phyloP scores from a whole-genome alignment of 1,140 invertebrate genomes.

The Eupeodes corollae region DNA sequence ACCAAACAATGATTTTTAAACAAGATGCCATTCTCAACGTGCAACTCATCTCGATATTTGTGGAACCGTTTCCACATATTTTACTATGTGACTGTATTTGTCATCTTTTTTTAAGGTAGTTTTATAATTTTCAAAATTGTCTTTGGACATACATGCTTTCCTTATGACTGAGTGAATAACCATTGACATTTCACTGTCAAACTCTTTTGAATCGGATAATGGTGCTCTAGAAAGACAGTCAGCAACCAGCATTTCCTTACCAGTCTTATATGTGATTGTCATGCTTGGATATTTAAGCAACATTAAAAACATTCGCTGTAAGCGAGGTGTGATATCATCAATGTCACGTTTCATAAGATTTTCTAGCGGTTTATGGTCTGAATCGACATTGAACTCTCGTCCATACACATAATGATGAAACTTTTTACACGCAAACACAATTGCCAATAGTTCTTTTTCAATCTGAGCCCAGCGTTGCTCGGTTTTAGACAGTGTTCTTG shows the following conservation, averaged over 20 bases:
- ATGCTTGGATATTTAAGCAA: conserved; percentile 14
- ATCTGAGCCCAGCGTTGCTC: conserved; percentile 33
- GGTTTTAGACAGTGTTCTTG: conserved; percentile 17
- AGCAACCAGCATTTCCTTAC: conserved; percentile 7
- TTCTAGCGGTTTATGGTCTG: conserved; percentile 36
- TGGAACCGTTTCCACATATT: not conserved
- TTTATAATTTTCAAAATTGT: not conserved
- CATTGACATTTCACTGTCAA: conserved; percentile 6
- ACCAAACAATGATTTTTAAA: not conserved
- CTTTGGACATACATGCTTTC: not conserved
- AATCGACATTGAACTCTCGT: conserved; percentile 23
- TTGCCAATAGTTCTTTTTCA: conserved; percentile 38
- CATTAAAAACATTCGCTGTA: conserved; percentile 21
- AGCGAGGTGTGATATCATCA: conserved; percentile 17
- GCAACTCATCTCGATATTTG: not conserved
- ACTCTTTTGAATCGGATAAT: not conserved
- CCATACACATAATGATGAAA: conserved; percentile 36
- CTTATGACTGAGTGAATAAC: conserved; percentile 7
- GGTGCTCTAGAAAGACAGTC: conserved; percentile 11
- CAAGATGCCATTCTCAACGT: not conserved
- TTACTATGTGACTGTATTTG: too few relatives aligned
- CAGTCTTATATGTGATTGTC: conserved; percentile 19
- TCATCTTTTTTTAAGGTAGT: too few relatives aligned
- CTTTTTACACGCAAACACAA: conserved; percentile 28
- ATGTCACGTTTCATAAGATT: conserved; percentile 26